A percentile compares a stretch with the other conserved stretches of the same genome.
Conservation (phyloP, 2,888 invertebrate genomes). For the Cantharis rufa region DNA sequence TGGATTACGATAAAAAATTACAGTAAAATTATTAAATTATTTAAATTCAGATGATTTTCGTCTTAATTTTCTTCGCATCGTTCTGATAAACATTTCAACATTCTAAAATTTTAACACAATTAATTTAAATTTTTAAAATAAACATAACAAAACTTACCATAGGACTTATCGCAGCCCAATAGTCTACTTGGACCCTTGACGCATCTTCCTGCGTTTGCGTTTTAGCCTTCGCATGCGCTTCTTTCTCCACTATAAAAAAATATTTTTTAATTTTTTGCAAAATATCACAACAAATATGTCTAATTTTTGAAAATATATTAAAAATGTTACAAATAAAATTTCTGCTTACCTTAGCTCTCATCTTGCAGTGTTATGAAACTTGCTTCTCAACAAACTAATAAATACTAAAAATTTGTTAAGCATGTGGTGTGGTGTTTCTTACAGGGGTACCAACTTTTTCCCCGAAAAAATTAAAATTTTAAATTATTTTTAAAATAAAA, state of each 20-base stretch:
- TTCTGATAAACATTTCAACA: background rate
- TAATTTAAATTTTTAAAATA: background rate
- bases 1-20: too few relatives aligned
- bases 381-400: background rate
- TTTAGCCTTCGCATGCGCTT: conserved; percentile 99
- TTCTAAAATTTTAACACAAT: background rate
- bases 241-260: conserved; percentile 89
- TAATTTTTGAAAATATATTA: too few relatives aligned
- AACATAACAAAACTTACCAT: background rate
- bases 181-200: conserved; percentile 91
- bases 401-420: background rate
- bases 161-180: background rate
- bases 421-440: too few relatives aligned
- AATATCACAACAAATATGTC: background rate
- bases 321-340: background rate
- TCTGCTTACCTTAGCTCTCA: background rate
- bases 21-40: too few relatives aligned
- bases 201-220: conserved; percentile 99
- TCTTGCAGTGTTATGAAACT: background rate
- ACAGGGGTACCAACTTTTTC: background rate
- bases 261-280: background rate
- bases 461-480: background rate
- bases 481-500: too few relatives aligned
- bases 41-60: too few relatives aligned
- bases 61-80: background rate